phyloP scores from a whole-genome alignment of 1,140 invertebrate species.

The Habropoda laboriosa region DNA sequence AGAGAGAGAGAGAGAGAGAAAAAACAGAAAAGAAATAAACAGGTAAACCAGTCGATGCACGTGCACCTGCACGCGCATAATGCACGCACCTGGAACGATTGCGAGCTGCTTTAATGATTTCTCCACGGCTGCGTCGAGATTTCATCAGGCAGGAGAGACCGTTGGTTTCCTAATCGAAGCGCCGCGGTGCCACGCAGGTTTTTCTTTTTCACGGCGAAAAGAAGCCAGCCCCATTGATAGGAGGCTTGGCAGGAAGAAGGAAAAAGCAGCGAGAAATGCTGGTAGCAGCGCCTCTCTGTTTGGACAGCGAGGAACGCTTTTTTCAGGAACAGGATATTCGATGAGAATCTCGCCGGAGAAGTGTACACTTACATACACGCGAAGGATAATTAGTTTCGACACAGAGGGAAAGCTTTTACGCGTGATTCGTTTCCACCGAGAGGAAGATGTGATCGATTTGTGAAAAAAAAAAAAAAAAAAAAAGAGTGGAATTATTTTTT shows the following conservation, averaged over 20 bases:
- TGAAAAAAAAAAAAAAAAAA: no score
- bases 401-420: no score
- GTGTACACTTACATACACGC: no score
- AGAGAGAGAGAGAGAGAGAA: neutral
- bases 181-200: neutral
- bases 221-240: neutral
- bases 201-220: neutral
- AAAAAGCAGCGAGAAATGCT: neutral
- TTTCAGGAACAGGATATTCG: no score
- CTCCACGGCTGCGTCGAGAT: constrained; percentile 35
- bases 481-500: no score
- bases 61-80: constrained; percentile 41
- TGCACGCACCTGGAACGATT: constrained; percentile 31
- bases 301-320: no score
- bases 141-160: constrained; percentile 47
- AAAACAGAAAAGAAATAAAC: neutral
- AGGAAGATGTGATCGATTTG: no score
- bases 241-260: no score
- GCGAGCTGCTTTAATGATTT: constrained; percentile 52
- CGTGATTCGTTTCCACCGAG: no score
- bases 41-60: constrained; percentile 26
- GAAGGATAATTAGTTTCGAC: no score
- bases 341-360: no score
- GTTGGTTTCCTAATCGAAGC: constrained; percentile 53
- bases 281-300: no score